Evolutionary conservation across 2,797 vertebrate genomes (phyloP).

Genomic region (Pseudotriccus pelzelni): DNA sequence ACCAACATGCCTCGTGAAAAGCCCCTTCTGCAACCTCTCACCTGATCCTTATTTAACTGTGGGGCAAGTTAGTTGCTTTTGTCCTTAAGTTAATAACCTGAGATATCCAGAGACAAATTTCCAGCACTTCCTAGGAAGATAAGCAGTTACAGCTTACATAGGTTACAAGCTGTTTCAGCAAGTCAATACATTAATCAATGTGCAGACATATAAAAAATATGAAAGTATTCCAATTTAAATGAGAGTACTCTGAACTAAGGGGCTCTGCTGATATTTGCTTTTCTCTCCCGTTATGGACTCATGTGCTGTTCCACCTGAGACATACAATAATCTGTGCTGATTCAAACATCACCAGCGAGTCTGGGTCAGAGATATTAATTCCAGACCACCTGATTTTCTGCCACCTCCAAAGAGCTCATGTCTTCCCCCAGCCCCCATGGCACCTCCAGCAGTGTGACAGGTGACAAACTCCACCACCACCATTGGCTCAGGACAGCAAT

Average conservation of each 20-base stretch:
- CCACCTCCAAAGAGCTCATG: background rate
- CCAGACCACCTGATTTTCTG: background rate
- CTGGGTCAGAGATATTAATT: background rate
- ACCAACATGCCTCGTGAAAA: background rate
- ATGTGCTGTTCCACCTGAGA: background rate
- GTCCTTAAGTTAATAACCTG: background rate
- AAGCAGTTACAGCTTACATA: background rate
- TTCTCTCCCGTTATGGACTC: background rate
- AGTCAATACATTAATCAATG: background rate
- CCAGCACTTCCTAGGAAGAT: background rate
- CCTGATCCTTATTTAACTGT: background rate
- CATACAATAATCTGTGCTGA: background rate
- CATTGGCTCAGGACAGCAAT: background rate
- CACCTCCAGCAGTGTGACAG: background rate
- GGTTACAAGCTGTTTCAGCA: background rate
- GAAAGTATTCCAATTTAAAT: background rate
- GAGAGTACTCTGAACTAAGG: background rate
- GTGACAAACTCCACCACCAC: background rate
- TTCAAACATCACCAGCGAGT: background rate
- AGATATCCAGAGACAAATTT: background rate
- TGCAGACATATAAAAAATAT: background rate
- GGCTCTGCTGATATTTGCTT: background rate
- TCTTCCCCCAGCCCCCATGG: accelerated
- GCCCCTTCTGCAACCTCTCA: background rate
- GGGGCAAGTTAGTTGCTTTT: background rate